Evolutionary conservation across 2,888 invertebrate species (phyloP).

Genomic region (Smittia sp.): DNA sequence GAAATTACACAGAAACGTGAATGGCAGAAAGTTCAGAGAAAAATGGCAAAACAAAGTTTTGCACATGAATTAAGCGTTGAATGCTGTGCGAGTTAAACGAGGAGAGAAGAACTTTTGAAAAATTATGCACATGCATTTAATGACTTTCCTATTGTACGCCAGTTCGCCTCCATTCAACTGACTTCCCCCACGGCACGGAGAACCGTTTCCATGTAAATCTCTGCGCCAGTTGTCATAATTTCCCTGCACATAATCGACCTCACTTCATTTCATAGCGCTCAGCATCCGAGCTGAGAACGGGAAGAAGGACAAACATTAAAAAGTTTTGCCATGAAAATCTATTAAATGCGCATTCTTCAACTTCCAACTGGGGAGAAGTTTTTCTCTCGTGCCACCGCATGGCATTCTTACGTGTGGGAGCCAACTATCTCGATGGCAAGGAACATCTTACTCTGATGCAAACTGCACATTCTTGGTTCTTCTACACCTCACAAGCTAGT

Average conservation of each 20-base stretch:
- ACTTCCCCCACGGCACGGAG: background rate
- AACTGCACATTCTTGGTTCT: no score
- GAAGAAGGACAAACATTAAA: background rate
- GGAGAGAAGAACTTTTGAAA: background rate
- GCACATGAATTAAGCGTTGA: background rate
- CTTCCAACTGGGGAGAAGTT: background rate
- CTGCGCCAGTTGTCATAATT: constrained; percentile 2
- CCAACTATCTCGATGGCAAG: no score
- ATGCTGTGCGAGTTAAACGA: background rate
- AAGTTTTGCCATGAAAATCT: background rate
- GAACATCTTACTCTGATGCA: no score
- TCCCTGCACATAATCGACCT: background rate
- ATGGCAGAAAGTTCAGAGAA: background rate
- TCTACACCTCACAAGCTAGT: no score
- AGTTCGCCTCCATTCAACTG: background rate
- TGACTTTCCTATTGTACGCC: constrained; percentile 1
- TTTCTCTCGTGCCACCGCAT: background rate
- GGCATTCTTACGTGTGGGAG: no score
- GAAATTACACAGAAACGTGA: no score
- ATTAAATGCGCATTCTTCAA: constrained; percentile 5
- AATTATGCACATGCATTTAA: constrained; percentile 32
- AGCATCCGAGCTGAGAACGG: background rate
- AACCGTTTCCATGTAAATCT: background rate
- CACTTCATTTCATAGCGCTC: background rate
- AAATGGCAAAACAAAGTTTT: background rate